Conservation (phyloP, 1,140 invertebrate species). For the Gerris buenoi region DNA sequence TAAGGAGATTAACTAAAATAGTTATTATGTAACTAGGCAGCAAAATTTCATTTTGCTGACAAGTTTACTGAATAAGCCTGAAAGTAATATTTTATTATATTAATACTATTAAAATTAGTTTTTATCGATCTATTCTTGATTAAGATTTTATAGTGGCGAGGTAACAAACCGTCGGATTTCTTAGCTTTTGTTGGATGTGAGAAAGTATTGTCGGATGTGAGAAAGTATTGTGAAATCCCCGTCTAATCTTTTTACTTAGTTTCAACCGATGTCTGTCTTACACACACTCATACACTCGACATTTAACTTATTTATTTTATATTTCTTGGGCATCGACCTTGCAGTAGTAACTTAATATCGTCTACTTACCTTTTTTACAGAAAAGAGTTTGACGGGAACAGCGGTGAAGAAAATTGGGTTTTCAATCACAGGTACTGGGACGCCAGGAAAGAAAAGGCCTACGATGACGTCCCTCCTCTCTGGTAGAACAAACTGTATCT, state of each 20-base stretch:
- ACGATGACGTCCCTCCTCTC: conserved; percentile 31
- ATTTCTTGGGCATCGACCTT: neutral
- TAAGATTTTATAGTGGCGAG: too few relatives aligned
- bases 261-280: too few relatives aligned
- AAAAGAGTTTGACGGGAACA: conserved; percentile 1
- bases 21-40: too few relatives aligned
- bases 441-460: conserved; percentile 38
- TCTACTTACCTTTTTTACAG: neutral
- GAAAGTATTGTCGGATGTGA: neutral
- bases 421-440: conserved; percentile 46
- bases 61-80: too few relatives aligned
- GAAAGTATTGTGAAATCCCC: neutral
- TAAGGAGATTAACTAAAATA: too few relatives aligned
- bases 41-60: too few relatives aligned
- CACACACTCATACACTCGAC: neutral
- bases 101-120: too few relatives aligned
- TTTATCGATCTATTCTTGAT: too few relatives aligned
- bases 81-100: too few relatives aligned
- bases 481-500: too few relatives aligned
- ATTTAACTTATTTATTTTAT: neutral
- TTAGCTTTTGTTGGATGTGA: neutral
- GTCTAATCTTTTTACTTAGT: too few relatives aligned
- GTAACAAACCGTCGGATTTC: neutral
- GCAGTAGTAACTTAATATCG: neutral
- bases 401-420: conserved; percentile 42